Evolutionary conservation across 2,888 invertebrate genomes (phyloP).

Genomic region (Antheraea yamamai): DNA sequence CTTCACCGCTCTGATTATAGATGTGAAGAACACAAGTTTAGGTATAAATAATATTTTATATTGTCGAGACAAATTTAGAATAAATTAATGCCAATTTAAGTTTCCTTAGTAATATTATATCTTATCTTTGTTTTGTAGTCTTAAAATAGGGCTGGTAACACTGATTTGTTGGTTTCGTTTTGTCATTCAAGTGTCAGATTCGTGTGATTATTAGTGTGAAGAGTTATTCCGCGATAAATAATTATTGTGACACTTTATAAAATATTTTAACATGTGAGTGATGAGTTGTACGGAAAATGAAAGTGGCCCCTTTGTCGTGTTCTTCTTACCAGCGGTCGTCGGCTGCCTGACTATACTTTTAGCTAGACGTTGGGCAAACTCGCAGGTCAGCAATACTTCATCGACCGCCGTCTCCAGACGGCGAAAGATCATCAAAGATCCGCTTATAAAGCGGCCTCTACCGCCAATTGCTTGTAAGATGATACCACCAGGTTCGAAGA

Average conservation of each 20-base stretch:
- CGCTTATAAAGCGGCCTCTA: constrained; percentile 71
- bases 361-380: constrained; percentile 76
- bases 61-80: too few relatives aligned
- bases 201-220: constrained; percentile 22
- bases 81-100: too few relatives aligned
- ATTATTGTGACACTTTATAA: constrained; percentile 61
- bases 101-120: too few relatives aligned
- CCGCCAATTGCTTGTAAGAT: constrained; percentile 72
- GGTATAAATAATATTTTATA: too few relatives aligned
- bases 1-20: too few relatives aligned
- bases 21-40: too few relatives aligned
- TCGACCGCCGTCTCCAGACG: constrained; percentile 76
- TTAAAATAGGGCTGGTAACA: not conserved
- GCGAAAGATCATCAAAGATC: constrained; percentile 78
- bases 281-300: constrained; percentile 83
- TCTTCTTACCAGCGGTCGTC: constrained; percentile 78
- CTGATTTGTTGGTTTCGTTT: constrained; percentile 17
- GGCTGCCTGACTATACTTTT: constrained; percentile 78
- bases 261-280: constrained; percentile 80
- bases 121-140: not conserved
- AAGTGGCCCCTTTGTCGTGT: constrained; percentile 81
- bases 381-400: constrained; percentile 71
- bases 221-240: constrained; percentile 49
- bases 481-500: constrained; percentile 70
- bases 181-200: constrained; percentile 22